Evolutionary conservation across 2,113 vertebrate species (phyloP).

Genomic region (Mirza zaza): DNA sequence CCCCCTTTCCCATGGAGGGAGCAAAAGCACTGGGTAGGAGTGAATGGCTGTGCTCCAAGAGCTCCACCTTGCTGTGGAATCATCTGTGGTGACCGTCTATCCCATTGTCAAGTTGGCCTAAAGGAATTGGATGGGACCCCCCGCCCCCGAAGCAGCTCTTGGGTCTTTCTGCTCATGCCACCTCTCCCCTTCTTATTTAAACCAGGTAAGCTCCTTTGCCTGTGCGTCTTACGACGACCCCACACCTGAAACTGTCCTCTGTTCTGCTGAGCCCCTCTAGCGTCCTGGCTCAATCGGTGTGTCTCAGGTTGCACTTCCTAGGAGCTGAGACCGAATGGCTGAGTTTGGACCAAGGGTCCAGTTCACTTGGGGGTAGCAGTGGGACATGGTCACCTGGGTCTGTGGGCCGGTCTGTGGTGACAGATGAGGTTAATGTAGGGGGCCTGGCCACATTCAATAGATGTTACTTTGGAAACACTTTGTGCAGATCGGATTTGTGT

Average conservation of each 20-base stretch:
- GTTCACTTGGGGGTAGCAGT: not conserved
- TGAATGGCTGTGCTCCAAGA: not conserved
- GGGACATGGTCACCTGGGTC: not conserved
- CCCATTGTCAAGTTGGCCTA: not conserved
- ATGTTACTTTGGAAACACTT: not conserved
- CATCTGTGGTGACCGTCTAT: not conserved
- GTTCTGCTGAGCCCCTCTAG: not conserved
- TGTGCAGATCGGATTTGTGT: not conserved
- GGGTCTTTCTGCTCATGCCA: not conserved
- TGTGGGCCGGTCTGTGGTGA: not conserved
- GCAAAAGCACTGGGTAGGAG: not conserved
- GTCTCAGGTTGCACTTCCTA: not conserved
- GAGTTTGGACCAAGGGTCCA: not conserved
- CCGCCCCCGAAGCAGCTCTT: not conserved
- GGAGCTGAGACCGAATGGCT: not conserved
- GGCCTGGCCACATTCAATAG: not conserved
- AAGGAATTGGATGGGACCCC: not conserved
- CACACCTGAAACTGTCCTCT: not conserved
- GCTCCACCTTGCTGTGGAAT: too few relatives aligned
- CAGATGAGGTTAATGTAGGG: not conserved
- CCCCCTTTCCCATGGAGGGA: not conserved
- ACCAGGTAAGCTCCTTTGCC: not conserved
- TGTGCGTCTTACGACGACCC: not conserved
- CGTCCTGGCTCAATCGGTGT: not conserved
- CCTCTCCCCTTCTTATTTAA: not conserved